These are phyloP conservation scores for Saturnia japonica DNA, from an alignment of 2,888 invertebrate species.

Conservation along the genomic window DNA sequence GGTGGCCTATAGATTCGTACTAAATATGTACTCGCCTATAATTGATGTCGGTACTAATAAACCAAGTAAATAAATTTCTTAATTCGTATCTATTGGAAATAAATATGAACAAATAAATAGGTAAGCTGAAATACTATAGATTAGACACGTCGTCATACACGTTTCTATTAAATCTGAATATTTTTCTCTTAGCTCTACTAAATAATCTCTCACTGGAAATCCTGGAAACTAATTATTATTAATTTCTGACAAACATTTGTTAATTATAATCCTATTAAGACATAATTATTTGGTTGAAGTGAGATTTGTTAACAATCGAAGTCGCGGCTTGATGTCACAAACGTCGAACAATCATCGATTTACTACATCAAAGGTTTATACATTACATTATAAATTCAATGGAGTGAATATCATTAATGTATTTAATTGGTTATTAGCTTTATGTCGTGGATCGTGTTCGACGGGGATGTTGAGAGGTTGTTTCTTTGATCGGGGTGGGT, in stretches of 20 bases:
- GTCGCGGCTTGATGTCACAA: constrained; percentile 49
- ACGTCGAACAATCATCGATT: constrained; percentile 64
- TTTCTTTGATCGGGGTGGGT: constrained; percentile 61
- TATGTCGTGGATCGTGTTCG: constrained; percentile 62
- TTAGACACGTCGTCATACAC: not conserved
- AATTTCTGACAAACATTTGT: not conserved
- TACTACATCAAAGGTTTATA: constrained; percentile 63
- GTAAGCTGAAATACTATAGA: not conserved
- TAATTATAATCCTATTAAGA: constrained; percentile 49
- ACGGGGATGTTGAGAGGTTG: constrained; percentile 60
- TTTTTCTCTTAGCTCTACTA: not conserved
- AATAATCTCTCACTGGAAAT: constrained; percentile 36
- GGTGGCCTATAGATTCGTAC: no score
- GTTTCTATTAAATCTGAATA: not conserved
- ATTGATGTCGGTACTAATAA: no score
- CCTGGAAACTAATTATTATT: constrained; percentile 29
- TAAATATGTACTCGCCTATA: no score
- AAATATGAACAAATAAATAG: not conserved
- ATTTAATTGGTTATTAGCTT: constrained; percentile 79
- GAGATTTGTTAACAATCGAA: constrained; percentile 46
- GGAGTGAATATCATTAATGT: constrained; percentile 74
- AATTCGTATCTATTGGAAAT: no score
- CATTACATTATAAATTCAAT: constrained; percentile 69
- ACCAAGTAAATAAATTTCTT: no score
- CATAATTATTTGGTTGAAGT: constrained; percentile 42